These are phyloP conservation scores for Pentalonia nigronervosa DNA, from an alignment of 1,140 invertebrate genomes.

Conservation along the genomic window DNA sequence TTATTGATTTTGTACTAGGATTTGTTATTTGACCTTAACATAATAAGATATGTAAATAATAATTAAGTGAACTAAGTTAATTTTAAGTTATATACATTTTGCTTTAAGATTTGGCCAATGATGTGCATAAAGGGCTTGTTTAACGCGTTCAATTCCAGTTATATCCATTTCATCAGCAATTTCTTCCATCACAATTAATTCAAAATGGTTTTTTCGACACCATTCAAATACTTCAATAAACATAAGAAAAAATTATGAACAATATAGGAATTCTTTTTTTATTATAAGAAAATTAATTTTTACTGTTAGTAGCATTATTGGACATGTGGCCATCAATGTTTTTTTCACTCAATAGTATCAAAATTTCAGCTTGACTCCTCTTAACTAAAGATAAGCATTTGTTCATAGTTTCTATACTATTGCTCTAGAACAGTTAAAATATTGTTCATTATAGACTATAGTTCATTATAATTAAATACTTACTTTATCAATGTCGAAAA, in stretches of 20 bases:
- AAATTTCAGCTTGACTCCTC: slow-evolving; percentile 39
- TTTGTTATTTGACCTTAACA: slow-evolving; percentile 49
- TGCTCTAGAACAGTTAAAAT: slow-evolving; percentile 6
- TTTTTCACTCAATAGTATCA: slow-evolving; percentile 46
- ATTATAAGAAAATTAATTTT: background rate
- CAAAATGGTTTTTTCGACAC: slow-evolving; percentile 48
- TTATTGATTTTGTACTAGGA: slow-evolving; percentile 42
- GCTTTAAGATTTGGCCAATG: slow-evolving; percentile 52
- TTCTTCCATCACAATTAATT: slow-evolving; percentile 46
- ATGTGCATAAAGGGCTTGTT: slow-evolving; percentile 48
- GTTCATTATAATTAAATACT: slow-evolving; percentile 13
- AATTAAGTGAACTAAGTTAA: background rate
- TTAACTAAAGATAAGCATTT: slow-evolving; percentile 41
- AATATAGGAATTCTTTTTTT: background rate
- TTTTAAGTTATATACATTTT: slow-evolving; percentile 21
- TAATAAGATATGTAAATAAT: background rate
- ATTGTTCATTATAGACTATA: background rate
- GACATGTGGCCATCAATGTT: background rate
- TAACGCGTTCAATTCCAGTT: slow-evolving; percentile 52
- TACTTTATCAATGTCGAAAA: slow-evolving; percentile 23
- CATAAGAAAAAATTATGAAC: background rate
- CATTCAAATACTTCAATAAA: slow-evolving; percentile 41
- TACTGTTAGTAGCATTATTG: slow-evolving; percentile 4
- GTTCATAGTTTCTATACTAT: slow-evolving; percentile 33
- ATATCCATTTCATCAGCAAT: slow-evolving; percentile 37